phyloP scores from a whole-genome alignment of 1,140 invertebrate genomes.

The Conus betulinus region DNA sequence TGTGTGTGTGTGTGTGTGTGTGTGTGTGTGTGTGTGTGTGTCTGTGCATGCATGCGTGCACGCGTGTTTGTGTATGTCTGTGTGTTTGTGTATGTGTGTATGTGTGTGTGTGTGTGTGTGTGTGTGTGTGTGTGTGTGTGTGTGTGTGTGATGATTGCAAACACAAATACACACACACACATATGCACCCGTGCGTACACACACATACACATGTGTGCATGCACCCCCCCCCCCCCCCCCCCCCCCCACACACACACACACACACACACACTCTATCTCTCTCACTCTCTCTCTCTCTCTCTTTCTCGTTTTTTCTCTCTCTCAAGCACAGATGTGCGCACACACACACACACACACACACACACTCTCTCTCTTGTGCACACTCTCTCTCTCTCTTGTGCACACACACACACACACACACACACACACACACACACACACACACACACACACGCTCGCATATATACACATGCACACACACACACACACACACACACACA shows the following conservation, averaged over 20 bases:
- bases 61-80: background rate
- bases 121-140: background rate
- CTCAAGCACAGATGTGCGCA: too few relatives aligned
- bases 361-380: too few relatives aligned
- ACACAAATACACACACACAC: background rate
- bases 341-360: too few relatives aligned
- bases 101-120: background rate
- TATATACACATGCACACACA: too few relatives aligned
- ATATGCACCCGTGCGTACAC: background rate
- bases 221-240: too few relatives aligned
- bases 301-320: too few relatives aligned
- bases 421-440: too few relatives aligned
- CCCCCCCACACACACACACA: background rate
- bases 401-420: too few relatives aligned
- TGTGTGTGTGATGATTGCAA: background rate
- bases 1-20: constrained; percentile 10
- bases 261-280: background rate
- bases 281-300: too few relatives aligned
- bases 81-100: background rate
- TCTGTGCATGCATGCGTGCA: background rate
- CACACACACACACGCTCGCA: too few relatives aligned
- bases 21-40: background rate
- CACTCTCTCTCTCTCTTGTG: too few relatives aligned
- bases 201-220: background rate
- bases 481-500: too few relatives aligned